These are phyloP conservation scores for Eupithecia subumbrata DNA, from an alignment of 2,888 invertebrate genomes.

Conservation along the genomic window DNA sequence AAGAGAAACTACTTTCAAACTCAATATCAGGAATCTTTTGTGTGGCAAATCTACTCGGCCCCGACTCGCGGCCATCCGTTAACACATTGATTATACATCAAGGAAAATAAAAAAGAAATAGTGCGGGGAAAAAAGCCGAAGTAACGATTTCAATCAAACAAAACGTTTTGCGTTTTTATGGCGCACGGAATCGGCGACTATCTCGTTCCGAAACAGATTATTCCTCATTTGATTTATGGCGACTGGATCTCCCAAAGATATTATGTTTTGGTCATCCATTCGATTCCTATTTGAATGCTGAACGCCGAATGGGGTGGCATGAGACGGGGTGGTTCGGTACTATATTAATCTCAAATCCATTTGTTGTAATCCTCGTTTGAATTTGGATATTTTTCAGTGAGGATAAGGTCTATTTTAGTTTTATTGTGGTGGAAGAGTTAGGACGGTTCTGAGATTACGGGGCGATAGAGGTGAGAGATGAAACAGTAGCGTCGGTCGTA, in stretches of 20 bases:
- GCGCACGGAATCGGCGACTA: constrained; percentile 79
- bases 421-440: constrained; percentile 71
- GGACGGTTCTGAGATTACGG: constrained; percentile 80
- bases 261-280: constrained; percentile 85
- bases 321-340: constrained; percentile 81
- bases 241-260: constrained; percentile 83
- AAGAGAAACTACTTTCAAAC: constrained; percentile 82
- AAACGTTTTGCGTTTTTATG: constrained; percentile 84
- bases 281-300: constrained; percentile 85
- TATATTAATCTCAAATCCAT: constrained; percentile 84
- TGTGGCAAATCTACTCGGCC: constrained; percentile 79
- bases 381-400: constrained; percentile 61
- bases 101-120: constrained; percentile 81
- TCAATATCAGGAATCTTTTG: constrained; percentile 82
- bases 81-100: constrained; percentile 84
- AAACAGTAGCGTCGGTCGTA: constrained; percentile 82
- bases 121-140: constrained; percentile 72
- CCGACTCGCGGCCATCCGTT: constrained; percentile 80
- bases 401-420: constrained; percentile 72
- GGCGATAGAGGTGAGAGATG: constrained; percentile 84
- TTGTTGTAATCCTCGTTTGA: constrained; percentile 80
- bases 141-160: constrained; percentile 83
- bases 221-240: constrained; percentile 85
- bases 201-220: constrained; percentile 84
- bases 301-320: constrained; percentile 81